phyloP scores from a whole-genome alignment of 1,140 invertebrate species.

The Drosophila athabasca region DNA sequence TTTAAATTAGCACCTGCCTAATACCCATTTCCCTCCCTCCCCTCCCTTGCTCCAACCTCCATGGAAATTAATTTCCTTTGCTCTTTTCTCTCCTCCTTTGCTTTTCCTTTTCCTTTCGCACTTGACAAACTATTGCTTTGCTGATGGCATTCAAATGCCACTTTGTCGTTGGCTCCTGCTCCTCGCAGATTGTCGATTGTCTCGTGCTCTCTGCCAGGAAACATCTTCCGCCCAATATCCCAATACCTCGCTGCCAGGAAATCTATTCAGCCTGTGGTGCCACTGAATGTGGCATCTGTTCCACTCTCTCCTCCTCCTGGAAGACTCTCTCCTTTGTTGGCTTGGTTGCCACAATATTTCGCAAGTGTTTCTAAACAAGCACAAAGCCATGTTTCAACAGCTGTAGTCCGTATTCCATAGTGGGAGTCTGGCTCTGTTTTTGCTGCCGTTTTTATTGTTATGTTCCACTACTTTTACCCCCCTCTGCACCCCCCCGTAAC shows the following conservation, averaged over 20 bases:
- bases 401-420: constrained; percentile 62
- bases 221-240: constrained; percentile 42
- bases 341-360: constrained; percentile 74
- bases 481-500: constrained; percentile 3
- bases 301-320: constrained; percentile 4
- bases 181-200: not conserved
- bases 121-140: too few species aligned
- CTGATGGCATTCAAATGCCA: constrained; percentile 39
- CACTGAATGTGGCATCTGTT: not conserved
- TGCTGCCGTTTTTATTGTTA: constrained; percentile 75
- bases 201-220: not conserved
- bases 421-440: constrained; percentile 18
- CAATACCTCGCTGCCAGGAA: constrained; percentile 31
- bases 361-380: constrained; percentile 82
- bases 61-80: constrained; percentile 65
- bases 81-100: not conserved
- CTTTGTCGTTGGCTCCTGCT: constrained; percentile 11
- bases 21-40: not conserved
- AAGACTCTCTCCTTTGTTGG: too few species aligned
- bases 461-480: constrained; percentile 28
- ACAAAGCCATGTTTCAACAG: constrained; percentile 80
- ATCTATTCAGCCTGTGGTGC: too few species aligned
- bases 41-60: constrained; percentile 32
- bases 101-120: constrained; percentile 29
- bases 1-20: constrained; percentile 78